A percentile compares a stretch with the other conserved stretches of the same genome.
Evolutionary conservation across 1,140 invertebrate genomes (phyloP).

Genomic region (Drosophila insularis): DNA sequence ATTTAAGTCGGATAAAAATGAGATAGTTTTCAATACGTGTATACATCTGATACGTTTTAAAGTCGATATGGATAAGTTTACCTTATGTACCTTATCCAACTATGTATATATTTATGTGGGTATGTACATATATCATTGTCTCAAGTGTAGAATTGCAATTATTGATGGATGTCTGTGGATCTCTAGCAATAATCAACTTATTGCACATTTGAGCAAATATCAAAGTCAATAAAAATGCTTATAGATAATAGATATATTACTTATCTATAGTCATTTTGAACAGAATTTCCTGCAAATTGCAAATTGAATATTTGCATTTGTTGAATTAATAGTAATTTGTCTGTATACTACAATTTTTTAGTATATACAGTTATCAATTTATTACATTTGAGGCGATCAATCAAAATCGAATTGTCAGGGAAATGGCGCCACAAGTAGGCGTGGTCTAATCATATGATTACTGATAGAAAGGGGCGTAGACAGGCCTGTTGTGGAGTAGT

Average conservation of each 20-base stretch:
- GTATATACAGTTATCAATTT: conserved; percentile 11
- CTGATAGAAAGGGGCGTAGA: conserved; percentile 32
- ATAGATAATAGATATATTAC: neutral
- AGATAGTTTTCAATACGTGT: no score
- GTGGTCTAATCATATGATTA: conserved; percentile 24
- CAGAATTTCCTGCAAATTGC: conserved; percentile 47
- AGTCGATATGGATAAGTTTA: neutral
- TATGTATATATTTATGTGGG: neutral
- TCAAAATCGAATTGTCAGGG: neutral
- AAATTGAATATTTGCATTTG: conserved; percentile 65
- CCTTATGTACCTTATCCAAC: neutral
- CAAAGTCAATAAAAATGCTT: conserved; percentile 19
- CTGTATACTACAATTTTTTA: no score
- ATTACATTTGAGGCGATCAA: neutral
- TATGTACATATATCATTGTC: no score
- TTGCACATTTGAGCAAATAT: conserved; percentile 44
- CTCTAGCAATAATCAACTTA: conserved; percentile 42
- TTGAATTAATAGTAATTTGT: neutral
- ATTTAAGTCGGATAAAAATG: no score
- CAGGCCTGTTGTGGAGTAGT: neutral
- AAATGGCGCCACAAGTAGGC: conserved; percentile 44
- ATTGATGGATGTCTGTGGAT: conserved; percentile 34
- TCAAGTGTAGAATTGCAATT: no score
- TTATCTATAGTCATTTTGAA: neutral
- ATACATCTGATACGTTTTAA: neutral